Percentiles rank a stretch among this genome's conserved stretches.
Conservation (phyloP, 2,113 vertebrate species). For the Semicossyphus pulcher region DNA sequence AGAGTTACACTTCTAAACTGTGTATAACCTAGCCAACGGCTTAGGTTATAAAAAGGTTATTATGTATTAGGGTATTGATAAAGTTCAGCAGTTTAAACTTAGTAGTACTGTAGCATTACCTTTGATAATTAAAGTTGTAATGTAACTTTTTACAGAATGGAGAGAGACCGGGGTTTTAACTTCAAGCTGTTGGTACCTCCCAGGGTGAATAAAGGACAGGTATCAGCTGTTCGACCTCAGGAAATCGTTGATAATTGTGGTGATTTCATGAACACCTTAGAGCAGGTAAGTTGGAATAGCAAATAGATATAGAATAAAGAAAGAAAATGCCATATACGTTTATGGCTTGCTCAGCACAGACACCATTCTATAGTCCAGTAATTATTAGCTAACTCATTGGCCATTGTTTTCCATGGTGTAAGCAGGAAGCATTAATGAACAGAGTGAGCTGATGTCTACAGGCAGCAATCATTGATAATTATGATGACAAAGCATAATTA, state of each 20-base stretch:
- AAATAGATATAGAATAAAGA: background rate
- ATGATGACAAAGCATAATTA: background rate
- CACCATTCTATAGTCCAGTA: background rate
- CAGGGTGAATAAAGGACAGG: constrained; percentile 63
- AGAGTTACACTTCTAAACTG: no score
- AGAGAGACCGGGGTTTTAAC: constrained; percentile 74
- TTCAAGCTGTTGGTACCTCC: constrained; percentile 82
- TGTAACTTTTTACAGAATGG: constrained; percentile 68
- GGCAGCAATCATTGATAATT: constrained; percentile 11
- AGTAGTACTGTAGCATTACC: no score
- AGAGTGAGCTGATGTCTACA: background rate
- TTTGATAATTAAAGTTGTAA: background rate
- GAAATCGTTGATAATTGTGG: constrained; percentile 45
- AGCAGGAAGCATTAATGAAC: background rate
- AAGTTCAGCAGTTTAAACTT: background rate
- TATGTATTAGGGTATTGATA: no score
- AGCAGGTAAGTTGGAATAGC: constrained; percentile 45
- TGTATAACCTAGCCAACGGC: no score
- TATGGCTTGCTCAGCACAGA: background rate
- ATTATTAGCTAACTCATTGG: background rate
- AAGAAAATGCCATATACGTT: background rate
- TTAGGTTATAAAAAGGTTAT: no score
- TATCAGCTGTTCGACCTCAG: constrained; percentile 75
- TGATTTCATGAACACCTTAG: constrained; percentile 25
- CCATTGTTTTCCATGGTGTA: constrained; percentile 9